These are phyloP conservation scores for Mythimna impura DNA, from an alignment of 2,888 invertebrate genomes.

Conservation along the genomic window DNA sequence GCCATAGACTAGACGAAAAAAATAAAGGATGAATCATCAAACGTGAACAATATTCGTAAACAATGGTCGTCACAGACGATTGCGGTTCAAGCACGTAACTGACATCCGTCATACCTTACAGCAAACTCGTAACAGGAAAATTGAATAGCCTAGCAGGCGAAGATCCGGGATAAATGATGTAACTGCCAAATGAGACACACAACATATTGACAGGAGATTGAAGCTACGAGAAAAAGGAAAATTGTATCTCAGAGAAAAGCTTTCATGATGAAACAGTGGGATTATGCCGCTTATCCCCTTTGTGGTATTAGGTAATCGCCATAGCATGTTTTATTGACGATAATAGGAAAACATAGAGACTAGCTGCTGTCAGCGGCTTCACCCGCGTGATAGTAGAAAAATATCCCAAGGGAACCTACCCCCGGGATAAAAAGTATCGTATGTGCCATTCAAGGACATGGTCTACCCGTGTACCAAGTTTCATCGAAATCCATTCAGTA, in stretches of 20 bases:
- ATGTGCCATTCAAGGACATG: too few species aligned
- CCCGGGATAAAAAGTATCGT: too few species aligned
- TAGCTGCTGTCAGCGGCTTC: too few species aligned
- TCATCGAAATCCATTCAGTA: too few species aligned
- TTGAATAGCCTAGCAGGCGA: conserved; percentile 54
- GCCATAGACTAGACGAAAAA: conserved; percentile 50
- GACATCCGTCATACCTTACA: conserved; percentile 68
- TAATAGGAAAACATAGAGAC: not conserved
- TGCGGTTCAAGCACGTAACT: conserved; percentile 69
- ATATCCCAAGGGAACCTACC: too few species aligned
- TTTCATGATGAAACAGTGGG: conserved; percentile 6
- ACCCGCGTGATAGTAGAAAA: too few species aligned
- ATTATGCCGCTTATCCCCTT: conserved; percentile 3
- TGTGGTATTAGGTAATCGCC: conserved; percentile 2
- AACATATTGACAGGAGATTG: conserved; percentile 43
- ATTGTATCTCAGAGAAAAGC: conserved; percentile 16
- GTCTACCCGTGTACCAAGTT: too few species aligned
- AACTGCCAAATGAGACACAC: conserved; percentile 44
- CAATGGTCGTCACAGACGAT: conserved; percentile 56
- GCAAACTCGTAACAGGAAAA: conserved; percentile 45
- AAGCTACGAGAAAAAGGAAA: conserved; percentile 27
- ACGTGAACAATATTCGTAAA: conserved; percentile 39
- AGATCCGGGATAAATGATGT: conserved; percentile 59
- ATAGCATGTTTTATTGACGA: conserved; percentile 2
- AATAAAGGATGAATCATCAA: conserved; percentile 49